A percentile compares a stretch with the other conserved stretches of the same genome.
Evolutionary conservation across 1,140 invertebrate species (phyloP).

Genomic region (Cyclargus thomasi): DNA sequence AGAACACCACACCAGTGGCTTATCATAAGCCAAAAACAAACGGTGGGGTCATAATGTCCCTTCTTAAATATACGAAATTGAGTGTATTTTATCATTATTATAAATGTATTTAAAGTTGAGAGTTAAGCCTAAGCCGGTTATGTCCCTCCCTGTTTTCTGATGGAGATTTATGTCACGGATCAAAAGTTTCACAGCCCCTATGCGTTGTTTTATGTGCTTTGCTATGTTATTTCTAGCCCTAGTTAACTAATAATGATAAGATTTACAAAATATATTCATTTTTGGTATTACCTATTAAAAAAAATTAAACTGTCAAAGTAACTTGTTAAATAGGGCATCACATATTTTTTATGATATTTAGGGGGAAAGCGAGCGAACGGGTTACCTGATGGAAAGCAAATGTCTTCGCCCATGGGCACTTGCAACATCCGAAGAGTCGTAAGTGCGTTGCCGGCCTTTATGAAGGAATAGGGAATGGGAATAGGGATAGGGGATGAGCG

Average conservation of each 20-base stretch:
- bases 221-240: neutral
- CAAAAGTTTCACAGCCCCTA: conserved; percentile 62
- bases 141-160: conserved; percentile 70
- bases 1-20: neutral
- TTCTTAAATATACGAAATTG: conserved; percentile 2
- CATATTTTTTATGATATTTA: too few relatives aligned
- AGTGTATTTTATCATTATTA: conserved; percentile 20
- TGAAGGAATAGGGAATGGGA: too few relatives aligned
- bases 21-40: neutral
- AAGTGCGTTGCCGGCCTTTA: too few relatives aligned
- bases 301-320: too few relatives aligned
- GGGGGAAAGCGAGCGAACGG: too few relatives aligned
- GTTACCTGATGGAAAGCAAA: too few relatives aligned
- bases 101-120: conserved; percentile 28
- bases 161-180: conserved; percentile 73
- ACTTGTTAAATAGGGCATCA: too few relatives aligned
- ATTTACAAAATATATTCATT: too few relatives aligned
- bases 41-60: neutral
- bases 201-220: neutral
- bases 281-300: too few relatives aligned
- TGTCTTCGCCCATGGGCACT: too few relatives aligned
- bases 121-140: conserved; percentile 72
- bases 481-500: too few relatives aligned
- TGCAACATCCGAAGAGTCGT: too few relatives aligned
- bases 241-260: neutral